Base-by-base conservation (phyloP, 2,888 invertebrate genomes). In the Drosophila sordidula region DNA sequence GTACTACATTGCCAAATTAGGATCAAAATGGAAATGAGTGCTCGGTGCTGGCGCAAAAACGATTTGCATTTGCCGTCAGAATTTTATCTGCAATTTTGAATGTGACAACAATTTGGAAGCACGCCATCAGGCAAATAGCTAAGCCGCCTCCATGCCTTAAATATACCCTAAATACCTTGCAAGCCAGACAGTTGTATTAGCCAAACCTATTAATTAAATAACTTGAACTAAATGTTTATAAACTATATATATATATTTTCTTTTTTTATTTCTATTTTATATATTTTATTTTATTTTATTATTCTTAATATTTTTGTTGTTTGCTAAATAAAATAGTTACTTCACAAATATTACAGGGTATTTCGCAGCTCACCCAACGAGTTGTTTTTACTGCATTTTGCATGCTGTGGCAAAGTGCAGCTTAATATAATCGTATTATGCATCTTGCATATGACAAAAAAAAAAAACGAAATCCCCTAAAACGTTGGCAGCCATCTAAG, bases 1-100 rank as follows among this genome's bases (percentile, higher is more conserved):
- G 75, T 42, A 55, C 68, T 54, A 72, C 69, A 63, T 46, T 58
- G 75, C 67, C 73, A 72, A 63, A 71, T 72, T 71, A 72, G 72
- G n/a, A 54, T 54, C 42, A 49, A 39, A 56, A 50, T 54, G 44
- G n/a, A 14, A 39, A 47, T 44, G 55, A 29, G 36, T 38, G 16
- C 25, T 29, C 14, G 22, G 8, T 26, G 36, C 41, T 61, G 62
- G 36, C 18, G 58, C 68, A 47, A 49, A 64, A 69, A 49, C 87
- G 85, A 87, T 87, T 87, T 80, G 69, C 81, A 75, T 74, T 74
- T 57, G 65, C 71, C 59, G 65, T n/a, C 76, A 76, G 51, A 61
- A 56, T 75, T 76, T 75, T 75, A 76, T 75, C 71, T 62, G 70
- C 65, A 70, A 65, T 78, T 75, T 64, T n/a, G 49, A 67, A 73